Evolutionary conservation across 2,888 invertebrate species (phyloP), one percentile per base, ranked within the genome.

Genomic region (Heliconius cydno): DNA sequence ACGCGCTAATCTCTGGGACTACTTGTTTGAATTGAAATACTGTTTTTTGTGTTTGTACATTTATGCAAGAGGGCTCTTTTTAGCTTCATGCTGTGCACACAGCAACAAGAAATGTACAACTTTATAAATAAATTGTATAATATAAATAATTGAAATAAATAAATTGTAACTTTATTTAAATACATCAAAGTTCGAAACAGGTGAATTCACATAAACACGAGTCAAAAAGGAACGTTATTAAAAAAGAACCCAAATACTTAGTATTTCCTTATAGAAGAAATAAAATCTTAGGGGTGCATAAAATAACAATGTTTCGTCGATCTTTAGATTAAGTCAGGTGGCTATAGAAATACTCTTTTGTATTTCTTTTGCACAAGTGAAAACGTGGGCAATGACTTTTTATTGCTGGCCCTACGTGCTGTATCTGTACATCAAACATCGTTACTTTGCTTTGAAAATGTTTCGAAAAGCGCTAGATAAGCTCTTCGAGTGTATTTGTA

Each of bases 211-310:
- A 28, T 28, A 65, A 75, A 65, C 28, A 75, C 46, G 41, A 82
- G 13, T 46, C 15, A 13, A 66, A 75, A 60, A 46, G 30, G 22
- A 75, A 22, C 75, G 82, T 92, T 92, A 91, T 90, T 92, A 91
- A 92, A 93, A 91, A 91, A 91, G 91, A 92, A 90, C 82, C 87
- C 84, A 80, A 85, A 85, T 85, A 84, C 85, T 86, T 86, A 86
- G 84, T 89, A 86, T 89, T 90, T 88, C 88, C 86, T 87, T 87
- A 87, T 86, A 85, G 83, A 84, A 84, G 84, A 86, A 89, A 89
- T 89, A 88, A 90, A 91, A 90, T 87, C 85, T 84, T 84, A 77
- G 88, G 92, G 94, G 93, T 94, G 94, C 90, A 94, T 94, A 94
- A 93, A 92, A 94, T 94, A 93, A 92, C 92, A 87, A 92, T 92